These are phyloP conservation scores for Orchesella flavescens DNA, from an alignment of 2,888 invertebrate genomes.

Conservation along the genomic window DNA sequence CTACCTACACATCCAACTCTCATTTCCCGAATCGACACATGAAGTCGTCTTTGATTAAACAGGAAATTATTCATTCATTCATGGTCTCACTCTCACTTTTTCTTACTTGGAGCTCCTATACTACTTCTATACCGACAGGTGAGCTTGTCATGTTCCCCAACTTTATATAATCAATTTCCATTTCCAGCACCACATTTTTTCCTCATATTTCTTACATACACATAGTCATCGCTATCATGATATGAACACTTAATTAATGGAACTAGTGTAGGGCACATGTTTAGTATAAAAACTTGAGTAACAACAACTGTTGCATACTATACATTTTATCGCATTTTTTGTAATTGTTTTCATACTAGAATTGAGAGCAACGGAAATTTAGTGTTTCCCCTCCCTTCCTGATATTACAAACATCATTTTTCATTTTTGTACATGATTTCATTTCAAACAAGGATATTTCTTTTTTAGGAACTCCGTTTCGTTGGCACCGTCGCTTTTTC, in stretches of 20 bases:
- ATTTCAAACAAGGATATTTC: too few species aligned
- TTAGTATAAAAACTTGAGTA: background rate
- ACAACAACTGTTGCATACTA: background rate
- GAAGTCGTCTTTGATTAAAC: conserved; percentile 5
- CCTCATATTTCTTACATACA: background rate
- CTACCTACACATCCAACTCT: too few species aligned
- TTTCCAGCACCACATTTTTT: background rate
- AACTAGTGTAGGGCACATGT: background rate
- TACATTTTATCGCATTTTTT: background rate
- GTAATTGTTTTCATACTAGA: background rate
- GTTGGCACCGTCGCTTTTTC: background rate
- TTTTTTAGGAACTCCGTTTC: background rate
- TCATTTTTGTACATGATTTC: background rate
- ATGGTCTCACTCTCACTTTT: background rate
- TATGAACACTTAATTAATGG: background rate
- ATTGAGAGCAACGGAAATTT: background rate
- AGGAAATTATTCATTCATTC: conserved; percentile 21
- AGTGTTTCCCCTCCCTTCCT: too few species aligned
- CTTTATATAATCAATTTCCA: conserved; percentile 17
- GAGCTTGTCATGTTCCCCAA: conserved; percentile 6
- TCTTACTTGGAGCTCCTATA: background rate
- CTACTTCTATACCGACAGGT: conserved; percentile 13
- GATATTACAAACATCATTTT: background rate
- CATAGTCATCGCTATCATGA: background rate
- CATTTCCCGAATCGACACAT: too few species aligned